Conservation (phyloP, 2,888 invertebrate genomes). For the Drosophila conformis region DNA sequence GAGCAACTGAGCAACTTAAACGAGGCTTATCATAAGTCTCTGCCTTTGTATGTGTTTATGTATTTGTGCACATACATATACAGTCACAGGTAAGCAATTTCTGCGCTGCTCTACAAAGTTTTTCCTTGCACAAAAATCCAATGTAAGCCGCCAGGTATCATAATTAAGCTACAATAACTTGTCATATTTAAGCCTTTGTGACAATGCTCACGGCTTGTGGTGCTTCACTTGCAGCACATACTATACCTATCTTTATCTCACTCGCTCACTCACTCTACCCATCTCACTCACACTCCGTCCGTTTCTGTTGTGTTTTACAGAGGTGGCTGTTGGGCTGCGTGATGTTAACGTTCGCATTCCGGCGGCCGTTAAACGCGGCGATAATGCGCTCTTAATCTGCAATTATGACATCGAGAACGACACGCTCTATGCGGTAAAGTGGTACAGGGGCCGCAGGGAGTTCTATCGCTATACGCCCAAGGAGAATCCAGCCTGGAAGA, state of each 20-base stretch:
- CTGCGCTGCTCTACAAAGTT: constrained; percentile 2
- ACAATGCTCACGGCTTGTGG: constrained; percentile 41
- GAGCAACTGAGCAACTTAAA: constrained; percentile 5
- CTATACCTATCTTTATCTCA: not conserved
- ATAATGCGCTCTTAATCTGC: constrained; percentile 89
- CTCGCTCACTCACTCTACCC: constrained; percentile 6
- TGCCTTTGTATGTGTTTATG: not conserved
- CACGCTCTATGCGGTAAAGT: constrained; percentile 94
- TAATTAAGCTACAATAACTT: constrained; percentile 80
- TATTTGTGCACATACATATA: not conserved
- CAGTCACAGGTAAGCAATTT: not conserved
- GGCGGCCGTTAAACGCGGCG: constrained; percentile 88
- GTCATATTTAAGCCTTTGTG: constrained; percentile 70
- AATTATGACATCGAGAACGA: constrained; percentile 92
- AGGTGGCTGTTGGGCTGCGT: constrained; percentile 85
- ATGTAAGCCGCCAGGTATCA: constrained; percentile 71
- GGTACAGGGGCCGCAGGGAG: constrained; percentile 93
- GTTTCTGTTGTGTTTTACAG: constrained; percentile 60
- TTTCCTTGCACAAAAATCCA: constrained; percentile 48
- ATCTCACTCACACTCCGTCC: constrained; percentile 8
- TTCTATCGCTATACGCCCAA: constrained; percentile 93
- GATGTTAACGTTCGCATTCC: constrained; percentile 90
- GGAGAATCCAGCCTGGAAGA: constrained; percentile 90
- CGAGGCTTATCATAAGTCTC: constrained; percentile 9
- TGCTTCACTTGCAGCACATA: constrained; percentile 30